Conservation (phyloP, 1,140 invertebrate species). For the Drosophila asahinai region DNA sequence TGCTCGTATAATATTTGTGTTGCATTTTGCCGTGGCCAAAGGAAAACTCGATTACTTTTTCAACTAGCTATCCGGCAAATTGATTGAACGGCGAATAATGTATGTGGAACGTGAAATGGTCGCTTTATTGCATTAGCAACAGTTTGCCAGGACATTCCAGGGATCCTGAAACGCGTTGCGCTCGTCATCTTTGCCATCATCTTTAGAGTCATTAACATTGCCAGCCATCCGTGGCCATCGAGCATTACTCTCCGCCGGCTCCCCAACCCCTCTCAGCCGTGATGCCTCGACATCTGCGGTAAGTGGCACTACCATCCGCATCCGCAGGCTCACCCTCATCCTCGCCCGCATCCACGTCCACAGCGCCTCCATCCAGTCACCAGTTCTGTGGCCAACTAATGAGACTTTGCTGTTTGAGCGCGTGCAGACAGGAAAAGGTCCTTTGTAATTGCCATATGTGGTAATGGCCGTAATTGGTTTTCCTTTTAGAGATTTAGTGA, state of each 20-base stretch:
- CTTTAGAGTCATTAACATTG: slow-evolving; percentile 74
- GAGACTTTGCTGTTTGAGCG: slow-evolving; percentile 78
- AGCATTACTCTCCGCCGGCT: slow-evolving; percentile 40
- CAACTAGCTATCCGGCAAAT: slow-evolving; percentile 50
- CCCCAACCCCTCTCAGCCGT: neutral
- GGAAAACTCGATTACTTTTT: slow-evolving; percentile 48
- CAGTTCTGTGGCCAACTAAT: slow-evolving; percentile 73
- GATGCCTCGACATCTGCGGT: slow-evolving; percentile 43
- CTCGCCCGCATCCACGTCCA: neutral
- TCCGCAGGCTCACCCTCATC: neutral
- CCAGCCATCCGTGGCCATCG: slow-evolving; percentile 60
- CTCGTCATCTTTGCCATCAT: slow-evolving; percentile 78
- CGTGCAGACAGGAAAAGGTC: slow-evolving; percentile 67
- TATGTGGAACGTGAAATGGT: slow-evolving; percentile 43
- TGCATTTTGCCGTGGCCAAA: slow-evolving; percentile 43
- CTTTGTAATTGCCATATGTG: slow-evolving; percentile 81
- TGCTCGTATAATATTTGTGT: slow-evolving; percentile 50
- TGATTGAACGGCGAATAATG: slow-evolving; percentile 60
- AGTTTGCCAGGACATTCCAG: slow-evolving; percentile 32
- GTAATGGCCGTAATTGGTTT: slow-evolving; percentile 82
- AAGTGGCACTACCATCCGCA: slow-evolving; percentile 33
- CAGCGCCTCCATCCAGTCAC: slow-evolving; percentile 4
- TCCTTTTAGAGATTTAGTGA: slow-evolving; percentile 82
- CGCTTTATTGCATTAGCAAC: slow-evolving; percentile 49
- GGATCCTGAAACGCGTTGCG: slow-evolving; percentile 11